Conservation (phyloP, 2,113 vertebrate species). For the Rhombomys opimus region DNA sequence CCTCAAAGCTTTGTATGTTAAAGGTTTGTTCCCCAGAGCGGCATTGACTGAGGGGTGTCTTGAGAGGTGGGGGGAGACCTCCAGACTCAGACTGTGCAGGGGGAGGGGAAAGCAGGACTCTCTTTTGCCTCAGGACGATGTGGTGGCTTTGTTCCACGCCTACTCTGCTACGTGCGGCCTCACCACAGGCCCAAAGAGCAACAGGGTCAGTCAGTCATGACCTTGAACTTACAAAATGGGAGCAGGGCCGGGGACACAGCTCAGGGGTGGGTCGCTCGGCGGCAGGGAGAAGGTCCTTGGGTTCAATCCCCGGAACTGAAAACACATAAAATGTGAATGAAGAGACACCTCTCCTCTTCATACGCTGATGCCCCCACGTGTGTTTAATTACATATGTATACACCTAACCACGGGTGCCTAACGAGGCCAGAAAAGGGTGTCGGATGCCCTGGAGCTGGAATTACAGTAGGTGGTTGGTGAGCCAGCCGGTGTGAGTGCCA, state of each 20-base stretch:
- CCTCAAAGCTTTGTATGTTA: background rate
- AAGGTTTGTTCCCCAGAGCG: background rate
- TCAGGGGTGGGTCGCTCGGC: rapidly evolving
- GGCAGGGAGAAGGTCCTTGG: background rate
- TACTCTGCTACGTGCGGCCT: background rate
- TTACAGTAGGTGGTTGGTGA: background rate
- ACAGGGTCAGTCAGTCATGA: background rate
- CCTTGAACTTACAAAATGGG: background rate
- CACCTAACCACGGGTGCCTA: too few species aligned
- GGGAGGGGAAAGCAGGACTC: background rate
- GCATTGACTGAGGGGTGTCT: background rate
- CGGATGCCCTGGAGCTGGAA: background rate
- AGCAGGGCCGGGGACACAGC: background rate
- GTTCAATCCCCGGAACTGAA: background rate
- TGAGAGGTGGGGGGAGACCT: background rate
- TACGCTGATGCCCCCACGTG: background rate
- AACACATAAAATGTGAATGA: background rate
- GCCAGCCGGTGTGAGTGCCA: background rate
- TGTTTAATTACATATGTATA: background rate
- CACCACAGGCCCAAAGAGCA: background rate
- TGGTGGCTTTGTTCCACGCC: too few species aligned
- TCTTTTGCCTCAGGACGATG: background rate
- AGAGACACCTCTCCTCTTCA: background rate
- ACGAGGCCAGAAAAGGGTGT: background rate
- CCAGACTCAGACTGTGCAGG: background rate